Evolutionary conservation across 2,113 vertebrate species (phyloP), one percentile per base, ranked within the genome.

Genomic region (Notothenia coriiceps): DNA sequence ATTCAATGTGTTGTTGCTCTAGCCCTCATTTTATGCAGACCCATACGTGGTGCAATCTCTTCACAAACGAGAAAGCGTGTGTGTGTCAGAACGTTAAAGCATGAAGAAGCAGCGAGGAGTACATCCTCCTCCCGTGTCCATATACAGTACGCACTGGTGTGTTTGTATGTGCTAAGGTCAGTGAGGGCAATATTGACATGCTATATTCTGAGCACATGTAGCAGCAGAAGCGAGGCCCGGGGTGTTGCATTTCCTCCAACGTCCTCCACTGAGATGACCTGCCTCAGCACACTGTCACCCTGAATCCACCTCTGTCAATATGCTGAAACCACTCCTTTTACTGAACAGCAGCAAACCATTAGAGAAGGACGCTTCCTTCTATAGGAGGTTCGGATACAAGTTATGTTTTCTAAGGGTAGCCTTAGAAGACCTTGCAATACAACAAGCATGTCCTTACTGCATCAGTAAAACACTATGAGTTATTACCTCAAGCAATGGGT

Each of bases 251-350:
- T 93, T 90, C 91, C 77, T 81, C 52, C 61, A 52, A 68, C 49
- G 61, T 80, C 87, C 79, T 91, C 80, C 35, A 72, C 79, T 64
- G 33, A 55, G 78, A 83, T 70, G 86, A 84, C 86, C 89, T 91
- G 82, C 70, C 89, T 92, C 85, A 87, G 90, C 91, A 87, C 70
- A 85, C 79, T 84, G 82, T 91, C 88, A 86, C 87, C 86, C 87
- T 88, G 86, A 88, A 85, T 89, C 84, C 84, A 86, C 84, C 83
- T 87, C 77, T 80, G 80, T 92, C 88, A 77, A 86, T 91, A 88
- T 87, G 90, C 91, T 90, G 84, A 90, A 88, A 84, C 83, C 69
- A 78, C 79, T 88, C 61, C 82, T 88, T 87, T 86, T 18, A 67
- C 67, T 50, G 33, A 77, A 59, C 54, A 78, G 68, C 62, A 77